Conservation (phyloP, 2,888 invertebrate species). For the Hypsopygia costalis region DNA sequence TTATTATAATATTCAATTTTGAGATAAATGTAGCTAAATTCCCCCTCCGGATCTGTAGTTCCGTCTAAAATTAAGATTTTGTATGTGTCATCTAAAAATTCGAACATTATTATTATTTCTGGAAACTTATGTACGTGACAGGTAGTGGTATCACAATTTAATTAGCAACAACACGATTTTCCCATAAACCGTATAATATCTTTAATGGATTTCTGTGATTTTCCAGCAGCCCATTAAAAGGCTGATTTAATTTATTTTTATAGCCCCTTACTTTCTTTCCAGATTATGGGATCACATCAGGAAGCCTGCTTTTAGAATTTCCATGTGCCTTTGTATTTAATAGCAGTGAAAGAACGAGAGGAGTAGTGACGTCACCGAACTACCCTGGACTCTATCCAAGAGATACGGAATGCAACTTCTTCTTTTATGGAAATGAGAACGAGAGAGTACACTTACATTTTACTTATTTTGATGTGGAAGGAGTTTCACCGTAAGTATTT, state of each 20-base stretch:
- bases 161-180: too few relatives aligned
- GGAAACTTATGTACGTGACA: too few relatives aligned
- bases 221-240: neutral
- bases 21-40: too few relatives aligned
- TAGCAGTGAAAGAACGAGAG: slow-evolving; percentile 87
- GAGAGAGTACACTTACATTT: slow-evolving; percentile 92
- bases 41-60: too few relatives aligned
- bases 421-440: slow-evolving; percentile 88
- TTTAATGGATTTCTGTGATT: neutral
- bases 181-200: too few relatives aligned
- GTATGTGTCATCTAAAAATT: too few relatives aligned
- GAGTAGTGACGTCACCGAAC: slow-evolving; percentile 93
- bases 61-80: too few relatives aligned
- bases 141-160: too few relatives aligned
- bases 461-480: slow-evolving; percentile 96
- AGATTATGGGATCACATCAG: slow-evolving; percentile 94
- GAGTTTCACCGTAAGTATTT: slow-evolving; percentile 92
- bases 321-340: slow-evolving; percentile 95
- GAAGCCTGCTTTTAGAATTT: slow-evolving; percentile 86
- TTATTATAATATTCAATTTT: too few relatives aligned
- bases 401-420: slow-evolving; percentile 94
- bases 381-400: slow-evolving; percentile 94
- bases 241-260: slow-evolving; percentile 1
- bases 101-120: too few relatives aligned
- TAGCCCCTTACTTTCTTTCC: too few relatives aligned